Evolutionary conservation across 2,797 vertebrate species (phyloP), one percentile per base, ranked within the genome.

Genomic region (Diceros bicornis): DNA sequence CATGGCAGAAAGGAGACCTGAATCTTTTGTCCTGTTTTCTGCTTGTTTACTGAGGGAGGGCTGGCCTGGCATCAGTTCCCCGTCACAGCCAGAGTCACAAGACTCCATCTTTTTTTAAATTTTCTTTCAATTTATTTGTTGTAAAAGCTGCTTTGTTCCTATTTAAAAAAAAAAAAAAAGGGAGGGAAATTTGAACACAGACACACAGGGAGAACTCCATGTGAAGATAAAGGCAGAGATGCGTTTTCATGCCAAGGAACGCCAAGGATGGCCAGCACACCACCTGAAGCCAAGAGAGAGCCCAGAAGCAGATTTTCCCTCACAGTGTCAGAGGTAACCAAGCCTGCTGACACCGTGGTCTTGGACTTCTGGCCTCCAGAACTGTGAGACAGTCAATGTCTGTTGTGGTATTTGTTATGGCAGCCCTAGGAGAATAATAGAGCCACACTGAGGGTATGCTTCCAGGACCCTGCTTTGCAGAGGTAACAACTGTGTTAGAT

Each of bases 401-500:
- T 16, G n/a, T 16, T 23, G 0, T 32, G 41, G 3, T 14, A 3
- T 2, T 27, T 11, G 11, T 7, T 6, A 44, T 0, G 4, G 79
- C 27, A 9, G 17, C 27, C 41, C 32, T 12, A 57, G 68, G 21
- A 8, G 6, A 5, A n/a, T 37, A n/a, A 27, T 0, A 16, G 1
- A 25, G 2, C 77, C n/a, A 16, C 0, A 4, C 9, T 0, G 0
- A 57, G 23, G n/a, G 12, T 29, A 7, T 0, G 2, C 37, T 27
- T 4, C 14, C 13, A 11, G 17, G 1, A 25, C 44, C 23, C 18
- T 7, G 47, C 17, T 29, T 21, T 4, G 0, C 9, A 4, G 57
- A 20, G 32, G 34, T 12, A 4, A 69, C 16, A 12, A 2, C 7
- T 21, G n/a, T 9, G 17, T 3, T 44, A 0, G 1, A 0, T 13